Base-by-base conservation (phyloP, 2,888 invertebrate genomes). In the Adelphocoris suturalis region DNA sequence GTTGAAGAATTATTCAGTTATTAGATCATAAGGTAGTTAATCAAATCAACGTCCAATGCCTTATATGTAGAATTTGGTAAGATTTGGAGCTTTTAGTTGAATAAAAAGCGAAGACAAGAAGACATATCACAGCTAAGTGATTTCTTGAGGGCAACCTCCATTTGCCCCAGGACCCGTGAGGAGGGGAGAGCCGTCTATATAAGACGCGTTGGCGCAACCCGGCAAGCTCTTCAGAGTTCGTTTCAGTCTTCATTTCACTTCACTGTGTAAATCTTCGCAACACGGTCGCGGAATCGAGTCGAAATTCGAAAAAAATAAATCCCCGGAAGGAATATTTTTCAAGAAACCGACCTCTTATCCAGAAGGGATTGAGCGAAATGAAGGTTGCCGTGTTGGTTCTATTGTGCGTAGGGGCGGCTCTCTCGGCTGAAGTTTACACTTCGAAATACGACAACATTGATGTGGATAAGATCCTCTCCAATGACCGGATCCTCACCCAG, bases 401-500 rank as follows among this genome's bases (percentile, higher is more conserved):
- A 1, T 28, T 82, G n/a, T 27, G 61, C 68, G 81, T 91, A 82
- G 81, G 90, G 55, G 87, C 52, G 13, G 86, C 88, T 52, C 81
- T 89, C 23, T 89, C 91, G 52, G 90, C 90, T 37, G 91, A 91
- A 48, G 93, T 92, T 91, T 94, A 95, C 92, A 93, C 94, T 12
- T 93, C 92, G 89, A 94, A 94, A 92, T 95, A 94, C 92, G 95
- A 95, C 92, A 94, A 94, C 91, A 93, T 95, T 81, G 94, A 95
- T 92, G 93, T 96, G 19, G 95, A 95, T 90, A 94, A 93, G 90
- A 95, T 95, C 91, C 93, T 96, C 76, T 92, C 93, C 86, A 95
- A 95, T 92, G 93, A 94, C 57, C 93, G 95, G 46, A 94, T 95
- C 27, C 93, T 95, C 12, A 94, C 94, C n/a, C 95, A 94, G 93